phyloP scores from a whole-genome alignment of 1,140 invertebrate species.

The Telenomus remus region DNA sequence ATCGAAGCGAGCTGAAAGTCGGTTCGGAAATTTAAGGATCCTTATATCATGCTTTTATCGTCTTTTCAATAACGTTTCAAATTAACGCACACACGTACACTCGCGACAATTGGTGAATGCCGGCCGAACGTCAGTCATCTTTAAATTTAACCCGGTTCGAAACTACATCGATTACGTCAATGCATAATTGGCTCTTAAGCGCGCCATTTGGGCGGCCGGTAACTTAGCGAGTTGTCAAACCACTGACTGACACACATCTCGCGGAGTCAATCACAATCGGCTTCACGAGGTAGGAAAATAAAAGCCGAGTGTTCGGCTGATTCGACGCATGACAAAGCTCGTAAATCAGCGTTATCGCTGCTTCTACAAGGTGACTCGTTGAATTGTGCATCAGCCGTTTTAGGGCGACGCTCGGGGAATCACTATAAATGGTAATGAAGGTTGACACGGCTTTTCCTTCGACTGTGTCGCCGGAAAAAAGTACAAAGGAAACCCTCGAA shows the following conservation, averaged over 20 bases:
- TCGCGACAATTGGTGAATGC: neutral
- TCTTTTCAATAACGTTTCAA: slow-evolving; percentile 14
- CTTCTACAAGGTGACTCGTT: slow-evolving; percentile 50
- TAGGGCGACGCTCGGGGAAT: slow-evolving; percentile 66
- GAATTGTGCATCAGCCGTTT: slow-evolving; percentile 53
- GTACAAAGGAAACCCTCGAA: slow-evolving; percentile 44
- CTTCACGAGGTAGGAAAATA: slow-evolving; percentile 42
- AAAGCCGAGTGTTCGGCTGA: slow-evolving; percentile 28
- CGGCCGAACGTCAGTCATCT: slow-evolving; percentile 13
- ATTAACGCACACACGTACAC: too few relatives aligned
- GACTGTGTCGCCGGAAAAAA: slow-evolving; percentile 28
- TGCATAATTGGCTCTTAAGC: slow-evolving; percentile 43
- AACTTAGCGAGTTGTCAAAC: slow-evolving; percentile 31
- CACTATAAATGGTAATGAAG: slow-evolving; percentile 75
- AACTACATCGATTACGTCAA: slow-evolving; percentile 37
- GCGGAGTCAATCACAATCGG: slow-evolving; percentile 34
- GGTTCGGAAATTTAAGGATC: slow-evolving; percentile 26
- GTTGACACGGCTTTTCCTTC: slow-evolving; percentile 54
- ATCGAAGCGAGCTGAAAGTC: slow-evolving; percentile 27
- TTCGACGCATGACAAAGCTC: slow-evolving; percentile 59
- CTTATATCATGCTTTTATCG: slow-evolving; percentile 41
- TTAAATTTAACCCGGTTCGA: slow-evolving; percentile 36
- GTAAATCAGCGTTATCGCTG: slow-evolving; percentile 59
- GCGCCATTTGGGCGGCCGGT: slow-evolving; percentile 35
- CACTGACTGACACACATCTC: slow-evolving; percentile 44